phyloP scores from a whole-genome alignment of 2,888 invertebrate genomes.

The Dinocampus coccinellae region DNA sequence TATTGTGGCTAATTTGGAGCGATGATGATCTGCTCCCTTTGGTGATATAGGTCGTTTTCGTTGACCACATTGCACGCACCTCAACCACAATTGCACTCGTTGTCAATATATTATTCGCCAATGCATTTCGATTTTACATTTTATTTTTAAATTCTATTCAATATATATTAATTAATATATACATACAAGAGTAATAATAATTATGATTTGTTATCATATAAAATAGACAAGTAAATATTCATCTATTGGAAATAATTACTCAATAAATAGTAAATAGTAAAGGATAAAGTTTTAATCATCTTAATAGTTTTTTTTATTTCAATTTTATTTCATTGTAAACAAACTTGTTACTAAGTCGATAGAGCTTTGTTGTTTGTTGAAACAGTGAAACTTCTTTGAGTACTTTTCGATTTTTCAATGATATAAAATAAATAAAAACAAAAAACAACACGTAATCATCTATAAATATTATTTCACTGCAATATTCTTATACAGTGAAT shows the following conservation, averaged over 20 bases:
- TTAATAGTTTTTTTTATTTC: background rate
- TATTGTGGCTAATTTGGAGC: conserved; percentile 29
- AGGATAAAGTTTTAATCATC: too few relatives aligned
- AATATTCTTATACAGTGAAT: too few relatives aligned
- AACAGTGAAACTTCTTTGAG: background rate
- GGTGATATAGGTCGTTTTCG: conserved; percentile 16
- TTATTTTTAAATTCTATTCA: background rate
- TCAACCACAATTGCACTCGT: conserved; percentile 30
- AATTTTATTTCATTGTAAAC: too few relatives aligned
- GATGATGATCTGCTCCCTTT: conserved; percentile 23
- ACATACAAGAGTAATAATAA: too few relatives aligned
- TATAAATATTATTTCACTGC: too few relatives aligned
- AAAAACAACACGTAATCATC: too few relatives aligned
- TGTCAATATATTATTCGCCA: background rate
- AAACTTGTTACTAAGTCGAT: background rate
- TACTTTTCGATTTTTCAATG: background rate
- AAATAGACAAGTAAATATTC: too few relatives aligned
- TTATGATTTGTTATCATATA: too few relatives aligned
- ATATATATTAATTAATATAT: too few relatives aligned
- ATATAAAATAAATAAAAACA: too few relatives aligned
- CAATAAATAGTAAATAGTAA: too few relatives aligned
- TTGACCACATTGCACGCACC: conserved; percentile 14
- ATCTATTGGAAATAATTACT: too few relatives aligned
- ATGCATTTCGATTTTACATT: conserved; percentile 24
- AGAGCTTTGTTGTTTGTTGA: background rate